Evolutionary conservation across 2,888 invertebrate genomes (phyloP).

Genomic region (Tineola bisselliella): DNA sequence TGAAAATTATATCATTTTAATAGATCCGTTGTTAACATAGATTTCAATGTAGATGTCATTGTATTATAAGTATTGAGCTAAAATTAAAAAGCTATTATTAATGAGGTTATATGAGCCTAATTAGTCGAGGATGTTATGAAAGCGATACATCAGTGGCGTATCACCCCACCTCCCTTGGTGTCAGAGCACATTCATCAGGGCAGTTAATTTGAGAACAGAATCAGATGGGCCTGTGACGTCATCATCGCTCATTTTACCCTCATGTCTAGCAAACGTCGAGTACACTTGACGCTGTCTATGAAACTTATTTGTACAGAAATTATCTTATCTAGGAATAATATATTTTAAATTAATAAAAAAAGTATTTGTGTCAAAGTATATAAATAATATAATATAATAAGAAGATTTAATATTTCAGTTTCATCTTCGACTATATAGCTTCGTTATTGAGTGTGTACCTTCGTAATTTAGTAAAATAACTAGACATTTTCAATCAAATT

Average conservation of each 20-base stretch:
- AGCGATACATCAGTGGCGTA: constrained; percentile 49
- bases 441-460: no score
- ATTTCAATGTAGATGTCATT: no score
- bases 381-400: no score
- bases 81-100: background rate
- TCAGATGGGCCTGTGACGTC: constrained; percentile 38
- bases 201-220: constrained; percentile 61
- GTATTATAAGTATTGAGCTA: background rate
- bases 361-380: no score
- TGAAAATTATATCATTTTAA: no score
- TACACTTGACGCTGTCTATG: constrained; percentile 29
- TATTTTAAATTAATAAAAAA: background rate
- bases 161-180: constrained; percentile 24
- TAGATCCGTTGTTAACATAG: no score
- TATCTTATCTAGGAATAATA: background rate
- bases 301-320: background rate
- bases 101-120: constrained; percentile 43
- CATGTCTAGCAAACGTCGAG: constrained; percentile 25
- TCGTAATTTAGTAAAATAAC: no score
- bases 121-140: constrained; percentile 55
- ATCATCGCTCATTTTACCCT: constrained; percentile 50
- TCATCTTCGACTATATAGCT: no score
- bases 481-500: no score
- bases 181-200: constrained; percentile 51
- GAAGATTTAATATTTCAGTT: no score